Percentiles rank a stretch among this genome's conserved stretches.
These are phyloP conservation scores for Cheilosia pagana DNA, from an alignment of 2,888 invertebrate genomes.

Conservation along the genomic window DNA sequence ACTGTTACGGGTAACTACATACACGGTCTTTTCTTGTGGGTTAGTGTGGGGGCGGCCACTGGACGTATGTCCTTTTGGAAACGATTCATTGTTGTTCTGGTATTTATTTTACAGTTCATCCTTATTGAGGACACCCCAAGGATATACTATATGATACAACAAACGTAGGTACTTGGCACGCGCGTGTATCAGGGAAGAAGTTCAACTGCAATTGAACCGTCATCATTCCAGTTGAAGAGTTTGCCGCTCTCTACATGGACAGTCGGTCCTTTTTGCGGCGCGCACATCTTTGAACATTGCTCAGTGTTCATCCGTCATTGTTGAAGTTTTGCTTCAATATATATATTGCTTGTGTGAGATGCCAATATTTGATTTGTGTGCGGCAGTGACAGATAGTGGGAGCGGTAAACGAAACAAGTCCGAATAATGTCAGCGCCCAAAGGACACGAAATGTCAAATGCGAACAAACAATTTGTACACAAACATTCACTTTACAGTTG, in stretches of 20 bases:
- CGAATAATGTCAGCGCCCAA: slow-evolving; percentile 40
- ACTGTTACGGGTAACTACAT: background rate
- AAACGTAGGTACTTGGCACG: background rate
- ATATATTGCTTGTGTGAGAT: slow-evolving; percentile 47
- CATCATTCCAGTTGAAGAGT: slow-evolving; percentile 70
- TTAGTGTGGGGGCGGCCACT: slow-evolving; percentile 9
- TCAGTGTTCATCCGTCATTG: slow-evolving; percentile 5
- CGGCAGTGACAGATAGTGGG: background rate
- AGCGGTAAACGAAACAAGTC: slow-evolving; percentile 5
- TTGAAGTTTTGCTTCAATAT: slow-evolving; percentile 51
- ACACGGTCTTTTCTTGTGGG: slow-evolving; percentile 1
- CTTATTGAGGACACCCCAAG: slow-evolving; percentile 24
- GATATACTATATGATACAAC: background rate
- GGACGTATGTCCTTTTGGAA: slow-evolving; percentile 52
- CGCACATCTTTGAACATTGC: slow-evolving; percentile 25
- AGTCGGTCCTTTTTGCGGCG: background rate
- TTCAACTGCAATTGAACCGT: slow-evolving; percentile 74
- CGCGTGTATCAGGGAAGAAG: slow-evolving; percentile 42
- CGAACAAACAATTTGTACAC: slow-evolving; percentile 70
- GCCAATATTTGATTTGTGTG: slow-evolving; percentile 67
- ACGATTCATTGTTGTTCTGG: slow-evolving; percentile 40
- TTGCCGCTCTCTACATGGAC: slow-evolving; percentile 37
- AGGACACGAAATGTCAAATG: slow-evolving; percentile 70
- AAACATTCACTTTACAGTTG: slow-evolving; percentile 54
- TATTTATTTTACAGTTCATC: slow-evolving; percentile 66